phyloP scores from a whole-genome alignment of 2,888 invertebrate species.

The Priapulus caudatus region DNA sequence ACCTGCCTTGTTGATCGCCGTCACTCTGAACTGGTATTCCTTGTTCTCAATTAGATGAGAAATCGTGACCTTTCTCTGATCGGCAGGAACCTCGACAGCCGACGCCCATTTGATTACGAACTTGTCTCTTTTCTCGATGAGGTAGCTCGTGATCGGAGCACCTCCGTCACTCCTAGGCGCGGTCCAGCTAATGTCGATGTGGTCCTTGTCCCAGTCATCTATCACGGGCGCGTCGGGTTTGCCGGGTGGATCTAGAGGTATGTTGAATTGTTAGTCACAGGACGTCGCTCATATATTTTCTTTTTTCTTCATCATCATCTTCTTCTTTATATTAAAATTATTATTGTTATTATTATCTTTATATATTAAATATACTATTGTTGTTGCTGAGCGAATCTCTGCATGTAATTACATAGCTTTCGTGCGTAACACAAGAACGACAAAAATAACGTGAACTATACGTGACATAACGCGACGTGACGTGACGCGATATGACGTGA shows the following conservation, averaged over 20 bases:
- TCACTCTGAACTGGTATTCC: conserved; percentile 33
- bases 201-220: conserved; percentile 55
- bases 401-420: too few relatives aligned
- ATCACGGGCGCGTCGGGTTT: conserved; percentile 74
- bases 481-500: too few relatives aligned
- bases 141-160: conserved; percentile 32
- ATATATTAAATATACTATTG: too few relatives aligned
- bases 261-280: too few relatives aligned
- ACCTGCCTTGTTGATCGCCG: conserved; percentile 36
- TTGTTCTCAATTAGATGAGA: conserved; percentile 35
- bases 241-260: conserved; percentile 66
- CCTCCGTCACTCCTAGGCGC: conserved; percentile 37
- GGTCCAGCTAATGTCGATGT: conserved; percentile 19
- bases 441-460: too few relatives aligned
- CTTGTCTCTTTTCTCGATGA: conserved; percentile 37
- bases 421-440: too few relatives aligned
- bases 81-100: conserved; percentile 28
- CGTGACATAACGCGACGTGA: too few relatives aligned
- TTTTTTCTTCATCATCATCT: too few relatives aligned
- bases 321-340: too few relatives aligned
- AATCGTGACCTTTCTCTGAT: conserved; percentile 31
- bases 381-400: too few relatives aligned
- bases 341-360: too few relatives aligned
- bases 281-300: too few relatives aligned
- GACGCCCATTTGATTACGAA: conserved; percentile 33